These are phyloP conservation scores for Sterna hirundo DNA, from an alignment of 2,113 vertebrate genomes.

Conservation along the genomic window DNA sequence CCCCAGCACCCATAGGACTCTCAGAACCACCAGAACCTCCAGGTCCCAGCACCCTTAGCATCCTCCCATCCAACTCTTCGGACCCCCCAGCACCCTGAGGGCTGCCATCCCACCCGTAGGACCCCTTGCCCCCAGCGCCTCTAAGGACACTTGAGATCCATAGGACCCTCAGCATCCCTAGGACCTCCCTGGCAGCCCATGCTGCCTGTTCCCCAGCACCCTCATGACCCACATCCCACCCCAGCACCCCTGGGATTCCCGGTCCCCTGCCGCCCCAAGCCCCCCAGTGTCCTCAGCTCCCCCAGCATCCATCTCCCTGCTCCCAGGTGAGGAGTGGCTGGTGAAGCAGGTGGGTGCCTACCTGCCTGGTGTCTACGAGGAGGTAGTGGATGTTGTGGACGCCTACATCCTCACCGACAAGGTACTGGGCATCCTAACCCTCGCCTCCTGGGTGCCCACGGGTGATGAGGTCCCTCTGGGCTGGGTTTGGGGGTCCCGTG, in stretches of 20 bases:
- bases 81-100: not conserved
- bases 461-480: not conserved
- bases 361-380: constrained; percentile 87
- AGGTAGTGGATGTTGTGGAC: constrained; percentile 86
- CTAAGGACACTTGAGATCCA: not conserved
- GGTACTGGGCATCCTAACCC: constrained; percentile 51
- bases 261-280: not conserved
- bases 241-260: too few relatives aligned
- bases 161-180: not conserved
- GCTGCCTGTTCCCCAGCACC: not conserved
- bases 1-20: not conserved
- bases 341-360: constrained; percentile 88
- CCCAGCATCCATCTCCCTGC: not conserved
- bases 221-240: not conserved
- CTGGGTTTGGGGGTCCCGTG: not conserved
- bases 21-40: not conserved
- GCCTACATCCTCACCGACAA: constrained; percentile 91
- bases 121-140: not conserved
- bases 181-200: not conserved
- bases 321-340: constrained; percentile 90
- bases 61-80: not conserved
- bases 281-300: not conserved
- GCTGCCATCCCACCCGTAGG: not conserved
- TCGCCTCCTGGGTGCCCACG: not conserved
- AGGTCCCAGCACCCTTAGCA: not conserved